These are phyloP conservation scores for Drosophila buzzatii DNA, from an alignment of 2,888 invertebrate genomes.

Conservation along the genomic window DNA sequence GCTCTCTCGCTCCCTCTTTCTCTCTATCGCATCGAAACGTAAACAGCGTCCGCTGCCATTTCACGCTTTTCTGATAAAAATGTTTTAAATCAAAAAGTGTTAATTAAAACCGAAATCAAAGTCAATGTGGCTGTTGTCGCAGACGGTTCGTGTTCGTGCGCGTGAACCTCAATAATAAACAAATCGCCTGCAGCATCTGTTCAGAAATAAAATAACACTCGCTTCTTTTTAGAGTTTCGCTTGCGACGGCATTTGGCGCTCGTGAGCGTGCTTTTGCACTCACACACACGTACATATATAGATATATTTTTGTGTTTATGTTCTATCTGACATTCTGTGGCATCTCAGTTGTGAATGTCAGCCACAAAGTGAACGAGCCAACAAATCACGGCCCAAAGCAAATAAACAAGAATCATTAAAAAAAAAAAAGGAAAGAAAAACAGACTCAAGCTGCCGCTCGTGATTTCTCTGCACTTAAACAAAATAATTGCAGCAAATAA, in stretches of 20 bases:
- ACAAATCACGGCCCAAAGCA: conserved; percentile 72
- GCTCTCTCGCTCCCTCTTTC: conserved; percentile 21
- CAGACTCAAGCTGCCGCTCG: conserved; percentile 37
- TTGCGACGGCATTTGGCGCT: conserved; percentile 57
- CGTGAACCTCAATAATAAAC: conserved; percentile 49
- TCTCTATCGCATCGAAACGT: conserved; percentile 65
- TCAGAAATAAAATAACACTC: conserved; percentile 38
- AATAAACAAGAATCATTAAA: conserved; percentile 76
- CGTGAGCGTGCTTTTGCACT: conserved; percentile 62
- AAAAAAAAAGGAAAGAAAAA: conserved; percentile 57
- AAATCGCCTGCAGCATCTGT: conserved; percentile 40
- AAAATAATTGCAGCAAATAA: conserved; percentile 30
- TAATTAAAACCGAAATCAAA: conserved; percentile 77
- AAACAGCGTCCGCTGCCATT: conserved; percentile 72
- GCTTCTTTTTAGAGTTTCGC: conserved; percentile 26
- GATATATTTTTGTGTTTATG: conserved; percentile 64
- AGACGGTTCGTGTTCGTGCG: conserved; percentile 69
- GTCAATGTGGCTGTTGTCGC: conserved; percentile 76
- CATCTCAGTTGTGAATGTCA: conserved; percentile 75
- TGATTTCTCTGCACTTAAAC: conserved; percentile 26
- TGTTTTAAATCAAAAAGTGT: conserved; percentile 80
- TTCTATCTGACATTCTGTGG: conserved; percentile 70
- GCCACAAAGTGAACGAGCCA: conserved; percentile 66
- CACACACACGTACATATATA: background rate
- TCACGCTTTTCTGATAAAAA: conserved; percentile 78